phyloP scores from a whole-genome alignment of 2,113 vertebrate genomes.

The Hipposideros armiger region DNA sequence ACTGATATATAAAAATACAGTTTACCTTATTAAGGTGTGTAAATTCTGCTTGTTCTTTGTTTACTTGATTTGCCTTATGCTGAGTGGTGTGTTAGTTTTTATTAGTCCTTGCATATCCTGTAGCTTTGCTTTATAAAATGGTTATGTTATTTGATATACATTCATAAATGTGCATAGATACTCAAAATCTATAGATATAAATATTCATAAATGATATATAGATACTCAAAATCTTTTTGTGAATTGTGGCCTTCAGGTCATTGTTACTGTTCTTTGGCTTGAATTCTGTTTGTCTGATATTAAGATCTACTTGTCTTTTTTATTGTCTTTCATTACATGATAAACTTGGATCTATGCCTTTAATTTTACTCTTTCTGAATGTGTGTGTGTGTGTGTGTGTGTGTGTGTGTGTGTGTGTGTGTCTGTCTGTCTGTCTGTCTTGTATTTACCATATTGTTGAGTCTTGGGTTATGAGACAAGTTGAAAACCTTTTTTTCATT shows the following conservation, averaged over 20 bases:
- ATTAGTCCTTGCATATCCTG: neutral
- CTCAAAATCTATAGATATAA: neutral
- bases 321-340: neutral
- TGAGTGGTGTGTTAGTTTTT: neutral
- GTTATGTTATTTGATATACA: neutral
- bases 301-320: neutral
- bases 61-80: conserved; percentile 37
- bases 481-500: conserved; percentile 29
- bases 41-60: neutral
- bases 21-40: neutral
- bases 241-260: neutral
- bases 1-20: neutral
- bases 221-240: neutral
- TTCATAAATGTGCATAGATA: neutral
- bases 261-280: conserved; percentile 31
- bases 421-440: neutral
- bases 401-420: neutral
- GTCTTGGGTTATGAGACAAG: neutral
- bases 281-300: conserved; percentile 12
- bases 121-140: conserved; percentile 38
- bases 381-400: neutral
- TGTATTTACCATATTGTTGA: neutral
- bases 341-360: neutral
- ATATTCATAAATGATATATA: neutral
- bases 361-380: conserved; percentile 8